These are phyloP conservation scores for Rhinichthys osculus DNA, from an alignment of 2,797 vertebrate genomes.

Conservation along the genomic window DNA sequence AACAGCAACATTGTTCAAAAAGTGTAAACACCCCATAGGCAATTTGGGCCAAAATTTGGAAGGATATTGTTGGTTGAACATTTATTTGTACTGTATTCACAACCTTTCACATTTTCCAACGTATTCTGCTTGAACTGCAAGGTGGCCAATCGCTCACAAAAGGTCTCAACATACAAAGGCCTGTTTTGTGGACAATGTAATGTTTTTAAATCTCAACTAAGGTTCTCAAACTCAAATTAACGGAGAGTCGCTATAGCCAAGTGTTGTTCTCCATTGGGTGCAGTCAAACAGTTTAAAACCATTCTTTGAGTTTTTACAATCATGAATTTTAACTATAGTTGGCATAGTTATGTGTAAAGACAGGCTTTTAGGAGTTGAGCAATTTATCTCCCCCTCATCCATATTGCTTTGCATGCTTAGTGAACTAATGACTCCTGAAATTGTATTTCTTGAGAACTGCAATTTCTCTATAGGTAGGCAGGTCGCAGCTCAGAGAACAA, in stretches of 20 bases:
- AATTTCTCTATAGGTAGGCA: not conserved
- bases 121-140: not conserved
- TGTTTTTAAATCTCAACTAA: not conserved
- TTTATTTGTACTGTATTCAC: not conserved
- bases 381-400: slow-evolving; percentile 8
- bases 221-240: not conserved
- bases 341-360: not conserved
- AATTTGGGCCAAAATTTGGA: not conserved
- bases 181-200: not conserved
- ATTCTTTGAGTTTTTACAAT: not conserved
- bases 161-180: not conserved
- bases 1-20: not conserved
- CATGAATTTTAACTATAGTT: slow-evolving; percentile 15
- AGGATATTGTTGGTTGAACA: not conserved
- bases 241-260: not conserved
- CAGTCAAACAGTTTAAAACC: not conserved
- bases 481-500: not conserved
- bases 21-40: not conserved
- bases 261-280: not conserved
- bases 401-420: slow-evolving; percentile 1
- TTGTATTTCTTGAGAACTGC: slow-evolving; percentile 11
- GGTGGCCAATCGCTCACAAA: not conserved
- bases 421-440: slow-evolving; percentile 26
- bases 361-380: slow-evolving; percentile 1
- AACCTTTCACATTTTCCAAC: not conserved